Evolutionary conservation across 1,140 invertebrate species (phyloP).

Genomic region (Bombus terrestris): DNA sequence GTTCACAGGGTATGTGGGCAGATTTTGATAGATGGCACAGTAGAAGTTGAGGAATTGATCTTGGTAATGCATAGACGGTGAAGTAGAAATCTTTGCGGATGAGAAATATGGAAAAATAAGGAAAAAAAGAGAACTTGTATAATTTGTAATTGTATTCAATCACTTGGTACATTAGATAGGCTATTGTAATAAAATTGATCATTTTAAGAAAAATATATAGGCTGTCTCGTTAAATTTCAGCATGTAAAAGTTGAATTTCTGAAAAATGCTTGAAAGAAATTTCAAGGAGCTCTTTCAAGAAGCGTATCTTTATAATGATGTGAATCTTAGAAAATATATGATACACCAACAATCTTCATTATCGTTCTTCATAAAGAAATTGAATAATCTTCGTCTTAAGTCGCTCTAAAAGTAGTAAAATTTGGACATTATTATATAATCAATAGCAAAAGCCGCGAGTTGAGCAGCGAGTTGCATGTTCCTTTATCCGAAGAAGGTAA

Average conservation of each 20-base stretch:
- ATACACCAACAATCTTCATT: too few species aligned
- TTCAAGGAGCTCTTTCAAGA: not conserved
- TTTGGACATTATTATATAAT: not conserved
- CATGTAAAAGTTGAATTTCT: not conserved
- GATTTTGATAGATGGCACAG: not conserved
- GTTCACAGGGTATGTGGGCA: not conserved
- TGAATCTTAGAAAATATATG: not conserved
- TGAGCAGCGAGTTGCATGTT: not conserved
- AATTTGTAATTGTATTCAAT: too few species aligned
- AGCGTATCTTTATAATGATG: too few species aligned
- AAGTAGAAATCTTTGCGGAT: not conserved
- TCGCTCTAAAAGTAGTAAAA: not conserved
- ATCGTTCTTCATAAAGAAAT: too few species aligned
- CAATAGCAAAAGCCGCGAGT: not conserved
- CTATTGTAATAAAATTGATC: not conserved
- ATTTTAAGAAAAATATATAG: not conserved
- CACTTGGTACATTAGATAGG: not conserved
- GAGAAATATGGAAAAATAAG: not conserved
- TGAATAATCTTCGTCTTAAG: not conserved
- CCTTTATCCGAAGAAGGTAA: not conserved
- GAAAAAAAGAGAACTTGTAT: too few species aligned
- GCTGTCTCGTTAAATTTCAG: not conserved
- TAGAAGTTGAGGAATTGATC: not conserved
- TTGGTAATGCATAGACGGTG: not conserved
- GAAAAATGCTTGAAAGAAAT: not conserved